Evolutionary conservation across 2,113 vertebrate species (phyloP).

Genomic region (Cyanoramphus novaezelandiae): DNA sequence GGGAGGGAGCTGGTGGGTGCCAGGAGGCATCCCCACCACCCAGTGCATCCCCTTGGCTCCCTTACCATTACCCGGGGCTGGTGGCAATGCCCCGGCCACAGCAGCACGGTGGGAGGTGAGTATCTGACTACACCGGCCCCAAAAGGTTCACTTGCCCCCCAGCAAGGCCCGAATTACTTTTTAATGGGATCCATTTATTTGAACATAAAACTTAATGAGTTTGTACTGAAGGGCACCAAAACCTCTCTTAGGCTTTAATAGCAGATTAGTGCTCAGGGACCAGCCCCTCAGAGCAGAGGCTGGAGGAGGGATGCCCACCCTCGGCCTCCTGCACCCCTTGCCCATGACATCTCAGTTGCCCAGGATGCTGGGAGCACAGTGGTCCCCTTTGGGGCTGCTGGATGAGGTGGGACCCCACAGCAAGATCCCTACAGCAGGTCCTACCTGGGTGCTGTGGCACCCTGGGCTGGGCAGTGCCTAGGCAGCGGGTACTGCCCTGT

Average conservation of each 20-base stretch:
- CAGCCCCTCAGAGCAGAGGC: rapidly evolving
- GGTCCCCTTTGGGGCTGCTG: rapidly evolving
- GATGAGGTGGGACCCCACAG: background rate
- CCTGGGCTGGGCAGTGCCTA: background rate
- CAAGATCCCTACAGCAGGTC: background rate
- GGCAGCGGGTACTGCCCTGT: background rate
- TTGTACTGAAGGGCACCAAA: constrained; percentile 81
- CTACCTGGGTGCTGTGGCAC: background rate
- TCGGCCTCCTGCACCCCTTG: too few relatives aligned
- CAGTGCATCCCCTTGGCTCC: background rate
- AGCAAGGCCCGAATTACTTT: constrained; percentile 76
- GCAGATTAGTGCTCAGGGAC: constrained; percentile 74
- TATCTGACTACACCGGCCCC: background rate
- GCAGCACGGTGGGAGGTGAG: background rate
- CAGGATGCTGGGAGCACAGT: rapidly evolving
- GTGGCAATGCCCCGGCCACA: rapidly evolving
- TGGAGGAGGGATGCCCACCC: background rate
- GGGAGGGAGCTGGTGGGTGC: background rate
- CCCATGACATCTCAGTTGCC: background rate
- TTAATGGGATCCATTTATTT: constrained; percentile 84
- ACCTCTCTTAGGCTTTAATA: constrained; percentile 80
- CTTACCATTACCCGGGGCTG: rapidly evolving
- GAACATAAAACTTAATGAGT: constrained; percentile 87
- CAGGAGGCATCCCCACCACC: background rate
- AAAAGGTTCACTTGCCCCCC: constrained; percentile 64